phyloP scores from a whole-genome alignment of 2,113 vertebrate genomes.

The Gymnogyps californianus region DNA sequence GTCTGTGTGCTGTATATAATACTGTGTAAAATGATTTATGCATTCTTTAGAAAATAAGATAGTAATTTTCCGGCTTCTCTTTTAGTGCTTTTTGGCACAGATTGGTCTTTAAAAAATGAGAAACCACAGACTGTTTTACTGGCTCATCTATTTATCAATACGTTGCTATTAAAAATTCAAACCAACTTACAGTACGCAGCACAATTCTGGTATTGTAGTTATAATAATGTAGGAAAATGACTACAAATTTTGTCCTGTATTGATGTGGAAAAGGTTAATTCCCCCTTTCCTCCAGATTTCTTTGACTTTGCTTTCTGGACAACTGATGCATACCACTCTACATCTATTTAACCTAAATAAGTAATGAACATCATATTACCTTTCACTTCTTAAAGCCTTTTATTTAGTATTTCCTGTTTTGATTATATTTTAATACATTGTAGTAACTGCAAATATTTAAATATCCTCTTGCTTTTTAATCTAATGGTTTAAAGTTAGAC shows the following conservation, averaged over 20 bases:
- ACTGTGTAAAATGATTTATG: not conserved
- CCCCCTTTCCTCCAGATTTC: not conserved
- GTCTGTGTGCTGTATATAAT: not conserved
- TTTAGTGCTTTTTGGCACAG: not conserved
- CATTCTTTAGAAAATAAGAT: not conserved
- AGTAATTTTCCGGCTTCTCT: not conserved
- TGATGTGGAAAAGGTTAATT: not conserved
- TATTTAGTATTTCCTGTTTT: not conserved
- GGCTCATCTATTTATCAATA: not conserved
- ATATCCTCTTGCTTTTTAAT: not conserved
- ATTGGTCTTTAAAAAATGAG: not conserved
- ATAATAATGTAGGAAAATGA: not conserved
- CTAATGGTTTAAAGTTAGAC: not conserved
- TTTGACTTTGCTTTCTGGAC: not conserved
- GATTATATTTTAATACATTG: not conserved
- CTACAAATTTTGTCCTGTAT: not conserved
- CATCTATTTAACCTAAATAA: not conserved
- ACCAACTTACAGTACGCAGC: not conserved
- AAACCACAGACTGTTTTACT: not conserved
- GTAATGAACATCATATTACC: not conserved
- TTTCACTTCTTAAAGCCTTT: not conserved
- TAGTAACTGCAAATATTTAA: not conserved
- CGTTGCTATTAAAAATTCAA: not conserved
- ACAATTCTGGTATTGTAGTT: not conserved
- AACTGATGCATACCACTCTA: not conserved